Conservation (phyloP, 2,797 vertebrate genomes). For the Scarus forsteni region DNA sequence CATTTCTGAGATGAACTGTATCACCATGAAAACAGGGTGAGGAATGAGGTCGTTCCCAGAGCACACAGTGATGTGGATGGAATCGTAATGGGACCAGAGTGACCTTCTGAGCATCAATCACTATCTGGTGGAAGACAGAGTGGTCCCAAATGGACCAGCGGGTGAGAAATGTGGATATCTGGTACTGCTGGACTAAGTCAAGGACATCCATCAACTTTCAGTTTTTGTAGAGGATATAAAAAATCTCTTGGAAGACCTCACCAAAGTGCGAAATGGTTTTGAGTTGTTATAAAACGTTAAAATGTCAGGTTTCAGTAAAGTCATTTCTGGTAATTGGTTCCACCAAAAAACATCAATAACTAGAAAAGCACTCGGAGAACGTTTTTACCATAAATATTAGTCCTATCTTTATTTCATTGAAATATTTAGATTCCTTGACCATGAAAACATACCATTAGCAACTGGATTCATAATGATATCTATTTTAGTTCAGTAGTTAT, state of each 20-base stretch:
- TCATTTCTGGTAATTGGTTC: too few relatives aligned
- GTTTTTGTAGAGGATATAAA: not conserved
- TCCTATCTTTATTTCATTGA: too few relatives aligned
- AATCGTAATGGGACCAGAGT: conserved; percentile 18
- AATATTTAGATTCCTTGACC: too few relatives aligned
- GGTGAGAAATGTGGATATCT: conserved; percentile 2
- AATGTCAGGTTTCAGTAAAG: too few relatives aligned
- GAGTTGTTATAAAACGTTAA: too few relatives aligned
- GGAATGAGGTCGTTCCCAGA: conserved; percentile 36
- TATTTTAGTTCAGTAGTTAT: too few relatives aligned
- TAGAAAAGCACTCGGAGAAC: too few relatives aligned
- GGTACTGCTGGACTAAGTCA: not conserved
- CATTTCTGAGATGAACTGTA: conserved; percentile 6
- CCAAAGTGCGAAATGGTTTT: too few relatives aligned
- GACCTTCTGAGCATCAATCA: not conserved
- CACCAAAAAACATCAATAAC: too few relatives aligned
- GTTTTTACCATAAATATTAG: too few relatives aligned
- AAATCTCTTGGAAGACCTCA: not conserved
- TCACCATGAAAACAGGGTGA: conserved; percentile 17
- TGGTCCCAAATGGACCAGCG: not conserved
- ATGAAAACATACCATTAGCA: too few relatives aligned
- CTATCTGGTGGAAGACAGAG: not conserved
- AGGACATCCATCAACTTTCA: not conserved
- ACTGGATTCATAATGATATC: too few relatives aligned
- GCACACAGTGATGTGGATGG: conserved; percentile 12